Base-by-base conservation (phyloP, 1,140 invertebrate genomes). In the Drosophila novamexicana region DNA sequence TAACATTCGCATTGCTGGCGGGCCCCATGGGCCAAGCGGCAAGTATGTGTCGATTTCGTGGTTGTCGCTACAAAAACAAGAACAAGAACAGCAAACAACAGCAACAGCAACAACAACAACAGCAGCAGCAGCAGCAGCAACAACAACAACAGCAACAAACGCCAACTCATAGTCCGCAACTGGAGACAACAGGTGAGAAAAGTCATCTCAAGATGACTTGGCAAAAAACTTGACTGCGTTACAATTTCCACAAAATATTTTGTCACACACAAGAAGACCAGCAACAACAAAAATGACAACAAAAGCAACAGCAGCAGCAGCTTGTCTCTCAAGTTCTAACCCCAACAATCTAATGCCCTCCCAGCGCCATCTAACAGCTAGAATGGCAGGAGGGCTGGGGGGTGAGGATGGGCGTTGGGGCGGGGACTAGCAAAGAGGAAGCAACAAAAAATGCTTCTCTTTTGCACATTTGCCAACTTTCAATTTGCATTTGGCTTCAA, bases 21-120 rank as follows among this genome's bases (percentile, higher is more conserved):
- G 93, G 94, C 94, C 94, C 93, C 93, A 95, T 95, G 94, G 94
- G 94, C 93, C 94, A 94, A 93, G 93, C 94, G 93, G 93, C 94
- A 93, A 94, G 94, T 92, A 94, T 94, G 94, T 94, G 94, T 91
- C 94, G 93, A 93, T 94, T 94, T 89, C 94, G 94, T 93, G 94
- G 94, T 93, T 94, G 94, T 91, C 94, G 94, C 85, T 94, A 94
- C 93, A 94, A 94, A 93, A 94, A 94, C 93, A 94, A 94, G 93
- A 94, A 86, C 93, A 77, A 90, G 14, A 89, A 56, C 53, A 84
- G 72, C 66, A 89, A 86, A 14, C 73, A 89, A 9, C 83, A 86
- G 10, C 82, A 85, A 1, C 81, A 85, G 2, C 81, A 84, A 0
- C 81, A 85, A 0, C 74, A 78, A n/a, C 82, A 85, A 1, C 81